Base-by-base conservation (phyloP, 1,140 invertebrate species). In the Polypedilum pembai region DNA sequence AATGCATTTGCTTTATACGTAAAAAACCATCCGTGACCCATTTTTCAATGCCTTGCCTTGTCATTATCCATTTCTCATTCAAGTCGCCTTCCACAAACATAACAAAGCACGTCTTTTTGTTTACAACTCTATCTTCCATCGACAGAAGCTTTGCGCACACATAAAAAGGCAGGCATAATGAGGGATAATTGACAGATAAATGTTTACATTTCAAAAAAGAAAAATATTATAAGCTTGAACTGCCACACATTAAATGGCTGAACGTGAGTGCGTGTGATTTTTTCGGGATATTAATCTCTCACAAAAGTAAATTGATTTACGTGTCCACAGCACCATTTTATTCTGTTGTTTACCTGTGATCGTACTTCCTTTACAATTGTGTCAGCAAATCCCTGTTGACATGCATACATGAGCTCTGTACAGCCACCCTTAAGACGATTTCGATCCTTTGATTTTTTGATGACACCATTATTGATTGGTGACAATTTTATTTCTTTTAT, bases 321-420 rank as follows among this genome's bases (percentile, higher is more conserved):
- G 45, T 56, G 45, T 56, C 45, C n/a, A 56, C 45, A n/a, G 24
- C 24, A 33, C 12, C 15, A n/a, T 69, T n/a, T n/a, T n/a, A n/a
- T n/a, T n/a, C n/a, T n/a, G n/a, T n/a, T n/a, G n/a, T n/a, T n/a
- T 77, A 86, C 85, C 78, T 83, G 83, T 73, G 76, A 77, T 74
- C 81, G 78, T 74, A 87, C 78, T 63, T 86, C 77, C 78, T 82
- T 83, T 18, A 86, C 78, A 17, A 88, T 87, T 74, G 84, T 82
- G 5, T 83, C 79, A 79, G 88, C 83, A 79, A 88, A 84, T 77
- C 86, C 87, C 81, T 94, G 92, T 83, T 94, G 93, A 80, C 93
- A 94, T 77, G 93, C 93, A 83, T 94, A 92, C 93, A 95, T 95
- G 78, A 95, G 86, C 74, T 89, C 88, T 74, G 92, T 92, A 79